Base-by-base conservation (phyloP, 1,140 invertebrate genomes). In the Drosophila parabipectinata region DNA sequence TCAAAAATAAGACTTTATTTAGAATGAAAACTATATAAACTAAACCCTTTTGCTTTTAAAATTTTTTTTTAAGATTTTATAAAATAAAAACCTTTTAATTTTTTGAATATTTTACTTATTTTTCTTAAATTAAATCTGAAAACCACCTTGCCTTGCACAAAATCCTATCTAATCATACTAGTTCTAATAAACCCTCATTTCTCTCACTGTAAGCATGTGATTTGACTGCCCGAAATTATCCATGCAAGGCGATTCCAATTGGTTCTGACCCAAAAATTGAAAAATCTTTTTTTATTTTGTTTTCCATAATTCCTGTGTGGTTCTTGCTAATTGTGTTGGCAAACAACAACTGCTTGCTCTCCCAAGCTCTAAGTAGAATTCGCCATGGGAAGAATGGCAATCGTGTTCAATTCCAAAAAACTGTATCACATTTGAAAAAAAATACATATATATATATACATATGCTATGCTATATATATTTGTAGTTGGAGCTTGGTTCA, bases 291-390 rank as follows among this genome's bases (percentile, higher is more conserved):
- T 18, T 18, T 18, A 1, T 18, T 18, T 47, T 58, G 50, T 72
- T 60, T 69, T 56, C 45, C 39, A 50, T 41, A 52, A 72, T 64
- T 81, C 59, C 41, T 52, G 41, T 48, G 61, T 52, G 39, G 66
- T 81, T 76, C 62, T 78, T 75, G 81, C 83, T 84, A 84, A 84
- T 84, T 84, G 77, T 69, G 72, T 66, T 68, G 79, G 75, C 82
- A 81, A 85, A 87, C 77, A 78, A 21, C 41, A n/a, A 10, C 34
- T 18, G 62, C 24, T 41, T 15, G 34, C 18, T 18, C 12, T 14
- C 21, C 10, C 6, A 37, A 37, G 18, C 24, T 3, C 12, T 9
- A 14, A 6, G 14, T 9, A 18, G 75, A 45, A 85, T 88, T 87
- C 63, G 82, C 75, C 82, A 88, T 87, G 82, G 82, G 82, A 87